Evolutionary conservation across 2,888 invertebrate species (phyloP).

Genomic region (Abrostola triplasia): DNA sequence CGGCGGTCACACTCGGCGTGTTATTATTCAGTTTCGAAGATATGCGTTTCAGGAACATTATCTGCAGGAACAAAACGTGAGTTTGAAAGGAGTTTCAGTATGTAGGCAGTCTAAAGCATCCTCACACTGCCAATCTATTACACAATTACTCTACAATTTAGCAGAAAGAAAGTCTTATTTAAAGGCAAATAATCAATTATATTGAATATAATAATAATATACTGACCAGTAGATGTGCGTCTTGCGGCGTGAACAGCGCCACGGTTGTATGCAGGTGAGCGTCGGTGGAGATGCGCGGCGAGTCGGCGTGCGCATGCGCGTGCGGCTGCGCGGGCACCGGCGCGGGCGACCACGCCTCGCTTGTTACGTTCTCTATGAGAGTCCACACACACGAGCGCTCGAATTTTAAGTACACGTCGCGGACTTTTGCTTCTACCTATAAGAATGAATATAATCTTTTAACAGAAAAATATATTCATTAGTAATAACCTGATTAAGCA

Average conservation of each 20-base stretch:
- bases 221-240: slow-evolving; percentile 74
- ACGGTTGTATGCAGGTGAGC: slow-evolving; percentile 60
- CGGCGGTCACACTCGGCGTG: slow-evolving; percentile 72
- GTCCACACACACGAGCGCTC: slow-evolving; percentile 94
- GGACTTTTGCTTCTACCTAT: slow-evolving; percentile 80
- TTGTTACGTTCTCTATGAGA: slow-evolving; percentile 91
- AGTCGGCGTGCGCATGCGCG: slow-evolving; percentile 59
- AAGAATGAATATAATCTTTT: background rate
- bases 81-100: too few relatives aligned
- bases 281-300: slow-evolving; percentile 71
- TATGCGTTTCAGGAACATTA: slow-evolving; percentile 78
- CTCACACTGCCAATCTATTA: too few relatives aligned
- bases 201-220: background rate
- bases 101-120: too few relatives aligned
- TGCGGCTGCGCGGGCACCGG: slow-evolving; percentile 61
- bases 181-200: too few relatives aligned
- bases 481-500: too few relatives aligned
- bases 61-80: too few relatives aligned
- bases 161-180: background rate
- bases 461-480: too few relatives aligned
- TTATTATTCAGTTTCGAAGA: slow-evolving; percentile 85
- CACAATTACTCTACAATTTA: background rate
- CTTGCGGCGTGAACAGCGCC: slow-evolving; percentile 72
- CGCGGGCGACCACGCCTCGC: slow-evolving; percentile 76
- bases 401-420: slow-evolving; percentile 94